These are phyloP conservation scores for Gymnothorax javanicus DNA, from an alignment of 2,797 vertebrate species.

Conservation along the genomic window DNA sequence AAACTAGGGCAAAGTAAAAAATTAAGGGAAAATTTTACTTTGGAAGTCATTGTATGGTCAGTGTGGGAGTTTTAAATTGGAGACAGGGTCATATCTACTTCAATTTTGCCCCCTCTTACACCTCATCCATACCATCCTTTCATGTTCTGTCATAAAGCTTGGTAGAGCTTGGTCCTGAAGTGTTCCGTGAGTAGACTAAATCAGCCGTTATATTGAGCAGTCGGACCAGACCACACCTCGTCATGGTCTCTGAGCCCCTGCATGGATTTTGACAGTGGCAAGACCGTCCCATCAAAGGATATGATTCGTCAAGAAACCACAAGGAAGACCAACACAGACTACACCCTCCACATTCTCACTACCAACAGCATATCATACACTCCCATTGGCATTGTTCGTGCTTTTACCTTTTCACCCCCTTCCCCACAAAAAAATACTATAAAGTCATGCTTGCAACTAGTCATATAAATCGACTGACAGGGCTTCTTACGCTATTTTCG, in stretches of 20 bases:
- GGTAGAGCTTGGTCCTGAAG: conserved; percentile 50
- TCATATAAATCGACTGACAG: not conserved
- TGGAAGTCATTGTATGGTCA: not conserved
- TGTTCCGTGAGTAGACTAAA: conserved; percentile 53
- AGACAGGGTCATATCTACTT: not conserved
- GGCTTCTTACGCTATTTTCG: not conserved
- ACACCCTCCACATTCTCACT: not conserved
- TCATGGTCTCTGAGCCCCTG: not conserved
- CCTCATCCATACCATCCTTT: not conserved
- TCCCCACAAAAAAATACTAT: not conserved
- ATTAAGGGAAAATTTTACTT: not conserved
- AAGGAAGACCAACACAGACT: not conserved
- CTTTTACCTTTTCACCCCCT: not conserved
- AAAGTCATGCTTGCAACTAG: not conserved
- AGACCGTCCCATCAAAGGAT: not conserved
- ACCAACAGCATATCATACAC: conserved; percentile 34
- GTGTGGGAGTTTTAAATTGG: not conserved
- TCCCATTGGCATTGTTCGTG: conserved; percentile 53
- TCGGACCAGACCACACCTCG: not conserved
- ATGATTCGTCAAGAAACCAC: not conserved
- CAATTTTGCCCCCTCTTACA: not conserved
- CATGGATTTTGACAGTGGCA: not conserved
- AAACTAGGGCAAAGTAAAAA: not conserved
- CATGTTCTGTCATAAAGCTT: conserved; percentile 30
- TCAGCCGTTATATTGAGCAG: not conserved